Evolutionary conservation across 2,888 invertebrate genomes (phyloP), one percentile per base, ranked within the genome.

Genomic region (Oxystoma pomonae): DNA sequence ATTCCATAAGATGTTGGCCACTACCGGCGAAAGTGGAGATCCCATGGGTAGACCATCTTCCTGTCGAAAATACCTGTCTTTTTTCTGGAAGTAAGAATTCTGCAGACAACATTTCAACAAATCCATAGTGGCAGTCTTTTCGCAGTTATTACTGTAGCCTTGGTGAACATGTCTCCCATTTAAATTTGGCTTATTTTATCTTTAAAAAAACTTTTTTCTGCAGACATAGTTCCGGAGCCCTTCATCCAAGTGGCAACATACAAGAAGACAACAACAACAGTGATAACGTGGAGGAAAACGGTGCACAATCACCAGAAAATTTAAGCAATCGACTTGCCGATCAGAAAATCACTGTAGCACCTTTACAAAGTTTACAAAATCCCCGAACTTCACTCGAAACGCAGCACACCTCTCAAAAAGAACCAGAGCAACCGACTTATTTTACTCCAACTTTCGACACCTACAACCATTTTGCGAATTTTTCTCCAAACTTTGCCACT

Each of bases 221-320:
- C 3, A 90, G 90, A 74, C 91, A 91, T 76, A 86, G 84, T 70
- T 83, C 84, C 20, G 84, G 85, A 16, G 85, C 84, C 7, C 80
- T 87, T 50, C 81, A 83, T 66, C 19, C 58, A 49, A n/a, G n/a
- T 16, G 79, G 81, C 64, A 82, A 82, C 63, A 74, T 76, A 16
- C 71, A 78, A 62, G 75, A 77, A 63, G 78, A 79, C 67, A 76
- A 78, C 68, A 75, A 76, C 64, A 77, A 77, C 65, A 76, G 78
- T 68, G 75, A 76, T 64, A 77, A 77, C 65, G 5, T 16, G 5
- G 53, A 19, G 17, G 53, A 53, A 53, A 19, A 53, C 16, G 17
- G 17, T 3, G 7, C 53, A 16, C 17, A 53, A 53, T 19, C 53
- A 19, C 62, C 64, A 20, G 66, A 66, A 22, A 62, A 62, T 55